Conservation (phyloP, 2,888 invertebrate species). For the Leptothorax acervorum region DNA sequence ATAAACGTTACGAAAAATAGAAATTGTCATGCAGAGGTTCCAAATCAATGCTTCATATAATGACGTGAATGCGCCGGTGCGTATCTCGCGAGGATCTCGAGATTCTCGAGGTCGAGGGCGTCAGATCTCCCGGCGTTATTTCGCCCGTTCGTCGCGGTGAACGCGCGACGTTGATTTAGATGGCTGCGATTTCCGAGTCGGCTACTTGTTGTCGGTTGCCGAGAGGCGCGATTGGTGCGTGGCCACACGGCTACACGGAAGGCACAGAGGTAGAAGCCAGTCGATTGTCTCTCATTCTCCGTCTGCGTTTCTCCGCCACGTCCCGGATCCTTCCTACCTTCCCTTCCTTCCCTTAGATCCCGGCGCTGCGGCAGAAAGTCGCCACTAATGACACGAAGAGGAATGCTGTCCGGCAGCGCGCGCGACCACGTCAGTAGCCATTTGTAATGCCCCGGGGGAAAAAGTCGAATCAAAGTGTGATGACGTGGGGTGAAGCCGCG, state of each 20-base stretch:
- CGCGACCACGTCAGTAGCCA: slow-evolving; percentile 82
- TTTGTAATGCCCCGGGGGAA: slow-evolving; percentile 81
- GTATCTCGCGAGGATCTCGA: slow-evolving; percentile 30
- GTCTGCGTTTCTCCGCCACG: slow-evolving; percentile 23
- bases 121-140: slow-evolving; percentile 42
- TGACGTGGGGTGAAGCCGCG: slow-evolving; percentile 74
- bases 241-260: slow-evolving; percentile 64
- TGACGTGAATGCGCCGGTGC: background rate
- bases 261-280: slow-evolving; percentile 58
- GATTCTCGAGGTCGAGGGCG: slow-evolving; percentile 35
- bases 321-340: slow-evolving; percentile 29
- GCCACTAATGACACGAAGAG: slow-evolving; percentile 84
- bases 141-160: slow-evolving; percentile 64
- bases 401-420: slow-evolving; percentile 83
- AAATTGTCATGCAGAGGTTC: background rate
- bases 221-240: slow-evolving; percentile 64
- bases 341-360: slow-evolving; percentile 32
- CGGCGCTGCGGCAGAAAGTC: slow-evolving; percentile 76
- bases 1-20: background rate
- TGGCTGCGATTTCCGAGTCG: slow-evolving; percentile 80
- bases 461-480: slow-evolving; percentile 83
- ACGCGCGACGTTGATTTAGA: slow-evolving; percentile 80
- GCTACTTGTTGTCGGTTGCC: slow-evolving; percentile 78
- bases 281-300: slow-evolving; percentile 56
- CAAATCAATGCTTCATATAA: background rate